phyloP scores from a whole-genome alignment of 1,140 invertebrate species.

The Drosophila truncata region DNA sequence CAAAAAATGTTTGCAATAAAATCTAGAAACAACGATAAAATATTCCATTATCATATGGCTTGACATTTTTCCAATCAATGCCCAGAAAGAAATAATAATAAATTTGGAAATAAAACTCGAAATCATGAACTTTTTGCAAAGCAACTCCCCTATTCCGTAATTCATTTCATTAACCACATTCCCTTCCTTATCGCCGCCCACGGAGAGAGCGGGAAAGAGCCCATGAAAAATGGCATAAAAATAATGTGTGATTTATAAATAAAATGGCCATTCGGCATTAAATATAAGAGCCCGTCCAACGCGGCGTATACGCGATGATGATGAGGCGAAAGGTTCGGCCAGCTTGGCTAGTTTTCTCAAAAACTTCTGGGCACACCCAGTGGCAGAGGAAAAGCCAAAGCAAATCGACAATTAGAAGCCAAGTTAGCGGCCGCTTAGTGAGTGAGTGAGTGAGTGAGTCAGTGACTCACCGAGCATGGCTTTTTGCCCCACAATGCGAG shows the following conservation, averaged over 20 bases:
- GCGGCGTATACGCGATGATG: constrained; percentile 54
- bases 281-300: constrained; percentile 46
- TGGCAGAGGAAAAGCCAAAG: constrained; percentile 15
- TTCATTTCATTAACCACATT: constrained; percentile 44
- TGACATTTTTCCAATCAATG: background rate
- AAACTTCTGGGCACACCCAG: constrained; percentile 52
- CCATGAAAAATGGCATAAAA: constrained; percentile 50
- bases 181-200: constrained; percentile 10
- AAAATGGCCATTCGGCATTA: constrained; percentile 45
- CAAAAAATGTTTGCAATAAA: background rate
- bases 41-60: constrained; percentile 2
- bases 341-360: constrained; percentile 18
- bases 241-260: constrained; percentile 55
- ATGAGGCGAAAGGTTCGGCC: constrained; percentile 26
- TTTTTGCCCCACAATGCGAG: constrained; percentile 41
- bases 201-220: constrained; percentile 14
- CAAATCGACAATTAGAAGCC: constrained; percentile 72
- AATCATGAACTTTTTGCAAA: background rate
- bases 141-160: constrained; percentile 7
- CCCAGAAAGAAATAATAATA: background rate
- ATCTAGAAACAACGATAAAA: background rate
- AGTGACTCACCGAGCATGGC: constrained; percentile 53
- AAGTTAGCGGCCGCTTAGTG: constrained; percentile 61
- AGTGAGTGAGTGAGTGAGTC: constrained; percentile 21
- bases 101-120: constrained; percentile 11